Evolutionary conservation across 1,140 invertebrate species (phyloP), one percentile per base, ranked within the genome.

Genomic region (Trialeurodes vaporariorum): DNA sequence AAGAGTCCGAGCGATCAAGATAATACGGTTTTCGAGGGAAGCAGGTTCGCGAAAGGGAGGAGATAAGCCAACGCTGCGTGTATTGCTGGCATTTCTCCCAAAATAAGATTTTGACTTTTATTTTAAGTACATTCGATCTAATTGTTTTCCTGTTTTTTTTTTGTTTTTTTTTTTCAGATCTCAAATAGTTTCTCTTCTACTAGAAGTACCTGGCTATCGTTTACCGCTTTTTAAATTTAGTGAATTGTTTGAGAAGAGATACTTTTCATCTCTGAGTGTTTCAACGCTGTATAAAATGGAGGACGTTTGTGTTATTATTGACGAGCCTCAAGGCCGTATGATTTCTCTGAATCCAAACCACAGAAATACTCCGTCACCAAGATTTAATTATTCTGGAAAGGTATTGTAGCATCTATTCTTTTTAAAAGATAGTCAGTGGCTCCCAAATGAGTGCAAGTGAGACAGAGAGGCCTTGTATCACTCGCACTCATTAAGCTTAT

Each of bases 211-310:
- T 60, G 85, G 85, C 1, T 84, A 88, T 73, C 83, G 83, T 70
- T 79, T 94, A 69, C 90, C 90, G 1, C 81, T 94, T 27, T 92
- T 92, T 75, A 91, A 91, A 77, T 92, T 94, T 72, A 85, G 91
- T 65, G 89, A 93, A 77, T 81, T 93, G 70, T 91, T 90, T 76
- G 91, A 94, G 77, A 88, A 86, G 71, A 85, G 91, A 67, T 94
- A 87, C 74, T 85, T 90, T 76, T 85, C 86, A 60, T 86, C 87
- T 0, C 85, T 93, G 23, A 88, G 87, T 71, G 84, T 92, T 0
- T 87, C 90, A 1, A 91, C 93, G 72, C 78, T 94, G 64, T 90
- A 90, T 73, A 87, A 89, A 75, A 83, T 93, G 81, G 85, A 84
- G 70, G 90, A 93, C 73, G 84, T 89, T 26, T 87, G 91, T 70